Base-by-base conservation (phyloP, 1,140 invertebrate species). In the Globodera rostochiensis region DNA sequence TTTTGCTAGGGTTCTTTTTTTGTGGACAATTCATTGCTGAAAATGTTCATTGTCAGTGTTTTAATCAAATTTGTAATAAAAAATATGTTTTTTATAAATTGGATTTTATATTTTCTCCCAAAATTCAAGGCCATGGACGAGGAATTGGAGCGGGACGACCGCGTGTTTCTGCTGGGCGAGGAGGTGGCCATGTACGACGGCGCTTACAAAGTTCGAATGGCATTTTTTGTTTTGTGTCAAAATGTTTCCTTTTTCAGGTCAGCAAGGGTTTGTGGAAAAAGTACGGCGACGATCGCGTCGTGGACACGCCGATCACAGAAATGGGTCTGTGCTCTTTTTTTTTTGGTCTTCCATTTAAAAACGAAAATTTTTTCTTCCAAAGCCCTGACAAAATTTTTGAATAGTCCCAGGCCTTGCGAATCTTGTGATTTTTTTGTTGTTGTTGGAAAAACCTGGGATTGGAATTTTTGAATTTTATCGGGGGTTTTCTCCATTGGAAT, bases 101-200 rank as follows among this genome's bases (percentile, higher is more conserved):
- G 53, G 53, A 15, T 53, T 53, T 53, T 53, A 11, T 8, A 53
- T 9, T 53, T 53, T 53, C 2, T 6, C 53, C 53, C 53, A 11
- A 9, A 11, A 3, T 53, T 53, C 91, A 92, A 94, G 53, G 98
- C 97, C 0, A 92, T 99, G 88, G 96, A 98, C 90, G 97, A 99
- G 90, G 97, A 99, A 92, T 94, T 99, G 93, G 94, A 94, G 88
- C 92, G 94, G 80, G 97, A 99, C 91, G 95, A 98, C 50, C 93
- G 93, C 79, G 97, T 99, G 0, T 97, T 98, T 90, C 88, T 99
- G 25, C 86, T 99, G 67, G 97, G 97, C 57, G 97, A 98, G 91
- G 97, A 99, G 92, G 97, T 99, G 0, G 97, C 96, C n/a, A 93
- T 94, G 91, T 99, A 98, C 88, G 97, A 99, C 90, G 97, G 97